Evolutionary conservation across 1,140 invertebrate species (phyloP).

Genomic region (Cardiocondyla obscurior): DNA sequence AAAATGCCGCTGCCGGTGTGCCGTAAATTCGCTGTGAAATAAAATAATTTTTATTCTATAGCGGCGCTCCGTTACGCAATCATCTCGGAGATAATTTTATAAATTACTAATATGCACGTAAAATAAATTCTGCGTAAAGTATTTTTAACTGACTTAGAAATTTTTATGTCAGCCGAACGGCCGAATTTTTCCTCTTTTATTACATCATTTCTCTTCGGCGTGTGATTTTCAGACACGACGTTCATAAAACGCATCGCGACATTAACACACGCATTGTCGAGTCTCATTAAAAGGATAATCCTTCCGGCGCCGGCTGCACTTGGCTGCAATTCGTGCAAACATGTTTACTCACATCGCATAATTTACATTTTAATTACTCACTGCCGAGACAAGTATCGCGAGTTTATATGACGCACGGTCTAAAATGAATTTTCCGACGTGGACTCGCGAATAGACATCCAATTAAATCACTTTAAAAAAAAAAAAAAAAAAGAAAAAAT

Average conservation of each 20-base stretch:
- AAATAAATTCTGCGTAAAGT: neutral
- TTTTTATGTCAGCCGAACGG: neutral
- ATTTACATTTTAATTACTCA: slow-evolving; percentile 79
- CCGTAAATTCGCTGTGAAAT: neutral
- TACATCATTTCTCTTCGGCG: neutral
- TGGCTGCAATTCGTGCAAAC: slow-evolving; percentile 69
- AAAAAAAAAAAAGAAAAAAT: slow-evolving; percentile 4
- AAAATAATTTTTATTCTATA: neutral
- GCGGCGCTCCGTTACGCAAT: neutral
- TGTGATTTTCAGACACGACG: neutral
- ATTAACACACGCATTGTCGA: slow-evolving; percentile 47
- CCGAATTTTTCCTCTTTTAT: neutral
- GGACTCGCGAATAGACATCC: slow-evolving; percentile 10
- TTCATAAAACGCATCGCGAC: slow-evolving; percentile 11
- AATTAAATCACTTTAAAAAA: neutral
- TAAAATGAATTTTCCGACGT: slow-evolving; percentile 37
- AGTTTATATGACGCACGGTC: slow-evolving; percentile 54
- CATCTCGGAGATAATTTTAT: neutral
- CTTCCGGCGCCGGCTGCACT: slow-evolving; percentile 61
- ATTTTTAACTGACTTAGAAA: neutral
- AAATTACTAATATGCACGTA: neutral
- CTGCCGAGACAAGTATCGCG: slow-evolving; percentile 72
- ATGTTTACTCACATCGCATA: slow-evolving; percentile 70
- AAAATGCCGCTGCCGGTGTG: neutral
- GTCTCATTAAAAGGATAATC: slow-evolving; percentile 63